phyloP scores from a whole-genome alignment of 2,113 vertebrate species.

The Mesembrinibis cayennensis region DNA sequence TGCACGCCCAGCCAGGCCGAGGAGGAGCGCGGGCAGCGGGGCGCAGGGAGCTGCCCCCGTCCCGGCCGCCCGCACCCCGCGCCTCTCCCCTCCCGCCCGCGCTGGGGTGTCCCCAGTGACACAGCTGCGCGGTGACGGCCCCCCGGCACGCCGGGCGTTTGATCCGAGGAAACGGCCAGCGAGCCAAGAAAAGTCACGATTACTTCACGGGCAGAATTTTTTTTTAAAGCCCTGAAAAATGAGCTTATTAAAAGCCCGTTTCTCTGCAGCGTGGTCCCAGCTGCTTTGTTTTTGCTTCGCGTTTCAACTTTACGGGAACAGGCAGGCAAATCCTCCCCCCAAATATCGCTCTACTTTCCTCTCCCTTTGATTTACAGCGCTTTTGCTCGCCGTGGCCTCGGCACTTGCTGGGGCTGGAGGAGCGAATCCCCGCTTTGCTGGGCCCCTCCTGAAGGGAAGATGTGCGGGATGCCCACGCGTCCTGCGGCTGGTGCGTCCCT shows the following conservation, averaged over 20 bases:
- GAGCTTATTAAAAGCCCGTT: not conserved
- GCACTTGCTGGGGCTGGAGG: not conserved
- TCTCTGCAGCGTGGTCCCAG: not conserved
- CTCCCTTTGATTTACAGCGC: not conserved
- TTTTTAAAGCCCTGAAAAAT: slow-evolving; percentile 19
- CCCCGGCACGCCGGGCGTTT: not conserved
- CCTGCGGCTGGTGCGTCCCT: not conserved
- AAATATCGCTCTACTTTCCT: not conserved
- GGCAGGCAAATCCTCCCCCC: not conserved
- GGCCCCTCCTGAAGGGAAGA: not conserved
- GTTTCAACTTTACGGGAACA: not conserved
- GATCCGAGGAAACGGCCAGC: slow-evolving; percentile 6
- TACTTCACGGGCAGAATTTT: slow-evolving; percentile 9
- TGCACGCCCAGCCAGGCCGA: fast-evolving
- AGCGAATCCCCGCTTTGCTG: not conserved
- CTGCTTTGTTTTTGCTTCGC: not conserved
- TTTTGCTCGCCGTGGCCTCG: not conserved
- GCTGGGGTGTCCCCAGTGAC: fast-evolving
- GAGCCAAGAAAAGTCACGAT: slow-evolving; percentile 52
- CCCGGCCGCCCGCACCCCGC: fast-evolving
- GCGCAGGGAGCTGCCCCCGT: not conserved
- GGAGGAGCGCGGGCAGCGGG: not conserved
- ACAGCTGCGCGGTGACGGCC: not conserved
- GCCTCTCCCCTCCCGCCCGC: not conserved
- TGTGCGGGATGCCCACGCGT: fast-evolving